phyloP scores from a whole-genome alignment of 2,888 invertebrate species.

The Ametastegia equiseti region DNA sequence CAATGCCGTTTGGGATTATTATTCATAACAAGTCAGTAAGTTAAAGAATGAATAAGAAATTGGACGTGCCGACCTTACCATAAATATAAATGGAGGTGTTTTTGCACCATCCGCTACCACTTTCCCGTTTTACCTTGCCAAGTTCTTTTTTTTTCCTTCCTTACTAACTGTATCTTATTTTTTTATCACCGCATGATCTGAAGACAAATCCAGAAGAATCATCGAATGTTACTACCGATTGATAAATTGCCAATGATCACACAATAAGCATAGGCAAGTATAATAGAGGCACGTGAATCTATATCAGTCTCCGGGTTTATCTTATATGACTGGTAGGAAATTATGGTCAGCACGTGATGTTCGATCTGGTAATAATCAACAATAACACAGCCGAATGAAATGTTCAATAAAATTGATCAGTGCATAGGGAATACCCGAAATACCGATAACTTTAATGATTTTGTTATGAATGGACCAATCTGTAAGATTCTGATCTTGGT shows the following conservation, averaged over 20 bases:
- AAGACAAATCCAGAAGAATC: neutral
- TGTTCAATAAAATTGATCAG: neutral
- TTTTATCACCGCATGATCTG: neutral
- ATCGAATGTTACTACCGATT: neutral
- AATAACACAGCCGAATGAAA: neutral
- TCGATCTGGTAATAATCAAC: neutral
- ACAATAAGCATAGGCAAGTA: neutral
- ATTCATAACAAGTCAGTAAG: conserved; percentile 6
- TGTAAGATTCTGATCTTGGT: neutral
- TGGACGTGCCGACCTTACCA: conserved; percentile 40
- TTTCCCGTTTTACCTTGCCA: conserved; percentile 45
- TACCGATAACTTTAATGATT: neutral
- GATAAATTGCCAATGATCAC: neutral
- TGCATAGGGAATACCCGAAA: neutral
- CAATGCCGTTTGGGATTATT: neutral
- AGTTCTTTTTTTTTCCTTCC: neutral
- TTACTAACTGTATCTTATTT: too few relatives aligned
- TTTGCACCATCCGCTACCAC: conserved; percentile 36
- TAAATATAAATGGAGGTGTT: conserved; percentile 20
- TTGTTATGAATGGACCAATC: neutral
- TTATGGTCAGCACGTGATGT: neutral
- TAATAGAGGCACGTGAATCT: too few relatives aligned
- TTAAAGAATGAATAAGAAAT: conserved; percentile 27
- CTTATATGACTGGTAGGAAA: neutral
- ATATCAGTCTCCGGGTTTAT: neutral